Percentiles rank a stretch among this genome's conserved stretches.
These are phyloP conservation scores for Lottia gigantea DNA, from an alignment of 2,888 invertebrate genomes.

Conservation along the genomic window DNA sequence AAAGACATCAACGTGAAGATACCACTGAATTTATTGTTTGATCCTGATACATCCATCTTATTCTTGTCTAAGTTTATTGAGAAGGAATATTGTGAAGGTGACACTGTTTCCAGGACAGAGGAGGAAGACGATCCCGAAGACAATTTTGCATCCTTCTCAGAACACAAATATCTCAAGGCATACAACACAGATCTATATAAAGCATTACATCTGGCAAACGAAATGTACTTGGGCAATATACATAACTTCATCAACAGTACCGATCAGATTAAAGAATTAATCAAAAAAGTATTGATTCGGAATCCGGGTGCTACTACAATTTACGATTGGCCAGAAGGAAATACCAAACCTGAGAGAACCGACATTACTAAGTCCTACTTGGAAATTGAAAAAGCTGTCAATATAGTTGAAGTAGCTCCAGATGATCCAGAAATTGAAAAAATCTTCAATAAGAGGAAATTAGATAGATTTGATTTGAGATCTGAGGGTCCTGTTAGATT, in stretches of 20 bases:
- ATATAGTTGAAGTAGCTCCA: neutral
- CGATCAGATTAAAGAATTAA: neutral
- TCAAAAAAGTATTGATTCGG: neutral
- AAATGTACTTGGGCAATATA: neutral
- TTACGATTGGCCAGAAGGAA: neutral
- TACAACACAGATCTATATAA: neutral
- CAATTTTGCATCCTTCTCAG: neutral
- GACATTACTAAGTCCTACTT: neutral
- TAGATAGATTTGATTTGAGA: neutral
- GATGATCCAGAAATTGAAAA: neutral
- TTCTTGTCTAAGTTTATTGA: neutral
- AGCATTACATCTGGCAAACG: neutral
- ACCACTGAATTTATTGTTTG: conserved; percentile 20
- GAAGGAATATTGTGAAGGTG: neutral
- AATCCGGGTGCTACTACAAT: neutral
- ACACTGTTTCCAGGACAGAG: neutral
- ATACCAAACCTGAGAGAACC: neutral
- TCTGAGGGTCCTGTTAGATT: neutral
- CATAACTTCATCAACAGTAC: too few relatives aligned
- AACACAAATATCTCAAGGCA: neutral
- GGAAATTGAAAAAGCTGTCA: neutral
- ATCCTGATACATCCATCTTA: neutral
- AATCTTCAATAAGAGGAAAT: neutral
- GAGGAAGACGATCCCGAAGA: neutral
- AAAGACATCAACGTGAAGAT: conserved; percentile 26